phyloP scores from a whole-genome alignment of 1,140 invertebrate genomes.

The Sinella curviseta region DNA sequence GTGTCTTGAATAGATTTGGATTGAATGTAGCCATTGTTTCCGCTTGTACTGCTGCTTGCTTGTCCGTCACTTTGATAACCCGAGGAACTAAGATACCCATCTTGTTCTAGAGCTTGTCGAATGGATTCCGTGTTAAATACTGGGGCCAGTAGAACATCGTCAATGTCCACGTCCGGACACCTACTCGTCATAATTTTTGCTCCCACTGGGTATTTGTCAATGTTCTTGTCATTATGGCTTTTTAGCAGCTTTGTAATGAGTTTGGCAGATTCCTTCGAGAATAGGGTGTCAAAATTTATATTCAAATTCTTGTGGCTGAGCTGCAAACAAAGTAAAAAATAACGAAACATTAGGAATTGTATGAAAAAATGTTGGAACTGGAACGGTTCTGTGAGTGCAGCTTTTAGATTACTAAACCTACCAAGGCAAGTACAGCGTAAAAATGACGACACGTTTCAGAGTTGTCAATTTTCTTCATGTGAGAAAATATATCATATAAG shows the following conservation, averaged over 20 bases:
- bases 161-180: conserved; percentile 42
- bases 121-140: conserved; percentile 23
- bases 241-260: conserved; percentile 19
- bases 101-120: conserved; percentile 10
- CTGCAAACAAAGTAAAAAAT: conserved; percentile 32
- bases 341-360: conserved; percentile 1
- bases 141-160: conserved; percentile 39
- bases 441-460: conserved; percentile 39
- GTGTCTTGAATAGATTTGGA: neutral
- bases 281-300: conserved; percentile 44
- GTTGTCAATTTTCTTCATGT: conserved; percentile 40
- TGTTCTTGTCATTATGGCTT: neutral
- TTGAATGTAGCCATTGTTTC: no score
- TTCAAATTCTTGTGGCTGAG: conserved; percentile 44
- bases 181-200: conserved; percentile 39
- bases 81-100: neutral
- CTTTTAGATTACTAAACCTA: no score
- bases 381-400: no score
- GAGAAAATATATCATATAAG: conserved; percentile 34
- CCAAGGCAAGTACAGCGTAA: conserved; percentile 43
- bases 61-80: neutral
- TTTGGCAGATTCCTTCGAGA: conserved; percentile 37
- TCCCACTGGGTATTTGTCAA: conserved; percentile 37
- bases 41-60: neutral
- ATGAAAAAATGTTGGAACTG: no score